Conservation (phyloP, 2,113 vertebrate genomes). For the Gopherus flavomarginatus region DNA sequence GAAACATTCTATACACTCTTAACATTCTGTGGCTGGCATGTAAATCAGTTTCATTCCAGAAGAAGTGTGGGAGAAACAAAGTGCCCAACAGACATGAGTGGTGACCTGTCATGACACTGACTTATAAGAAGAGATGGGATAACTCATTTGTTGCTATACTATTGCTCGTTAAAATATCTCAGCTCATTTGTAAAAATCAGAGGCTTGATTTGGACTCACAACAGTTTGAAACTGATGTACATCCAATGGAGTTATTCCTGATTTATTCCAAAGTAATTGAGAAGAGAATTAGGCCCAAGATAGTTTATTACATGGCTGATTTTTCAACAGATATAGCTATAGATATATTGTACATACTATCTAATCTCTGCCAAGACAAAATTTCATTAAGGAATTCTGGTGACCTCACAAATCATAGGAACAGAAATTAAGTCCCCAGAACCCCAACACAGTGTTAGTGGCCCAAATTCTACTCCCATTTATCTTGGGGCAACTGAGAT, state of each 20-base stretch:
- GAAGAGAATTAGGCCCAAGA: neutral
- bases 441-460: neutral
- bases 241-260: neutral
- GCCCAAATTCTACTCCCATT: neutral
- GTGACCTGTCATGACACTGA: neutral
- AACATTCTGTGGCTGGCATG: neutral
- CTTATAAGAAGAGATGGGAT: neutral
- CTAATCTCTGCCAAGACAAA: neutral
- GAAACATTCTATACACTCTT: neutral
- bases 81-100: neutral
- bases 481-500: neutral
- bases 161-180: neutral
- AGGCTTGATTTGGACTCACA: neutral
- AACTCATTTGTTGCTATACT: neutral
- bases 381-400: neutral
- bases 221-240: neutral
- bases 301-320: neutral
- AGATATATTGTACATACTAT: neutral
- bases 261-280: neutral
- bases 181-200: neutral
- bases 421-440: neutral
- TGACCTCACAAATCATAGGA: neutral
- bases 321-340: neutral
- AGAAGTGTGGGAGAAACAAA: neutral
- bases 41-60: neutral